Evolutionary conservation across 2,113 vertebrate species (phyloP).

Genomic region (Thalassarche chlororhynchos): DNA sequence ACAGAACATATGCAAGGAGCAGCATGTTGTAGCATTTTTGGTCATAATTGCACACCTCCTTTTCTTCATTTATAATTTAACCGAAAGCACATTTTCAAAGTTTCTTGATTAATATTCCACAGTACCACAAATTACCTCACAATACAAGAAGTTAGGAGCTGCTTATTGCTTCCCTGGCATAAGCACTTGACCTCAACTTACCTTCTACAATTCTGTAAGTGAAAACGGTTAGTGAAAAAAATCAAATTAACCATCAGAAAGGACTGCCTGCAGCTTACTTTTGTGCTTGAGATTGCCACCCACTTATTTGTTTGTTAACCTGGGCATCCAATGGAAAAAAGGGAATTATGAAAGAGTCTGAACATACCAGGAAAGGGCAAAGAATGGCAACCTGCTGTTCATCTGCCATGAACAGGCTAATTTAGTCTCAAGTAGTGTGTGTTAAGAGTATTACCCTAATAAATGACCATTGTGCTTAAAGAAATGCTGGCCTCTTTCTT

Average conservation of each 20-base stretch:
- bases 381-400: conserved; percentile 28
- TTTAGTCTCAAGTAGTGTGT: not conserved
- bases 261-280: not conserved
- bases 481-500: not conserved
- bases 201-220: conserved; percentile 24
- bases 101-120: not conserved
- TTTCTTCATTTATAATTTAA: not conserved
- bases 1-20: not conserved
- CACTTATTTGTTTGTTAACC: conserved; percentile 51
- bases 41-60: not conserved
- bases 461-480: not conserved
- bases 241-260: conserved; percentile 34
- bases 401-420: not conserved
- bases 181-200: not conserved
- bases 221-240: conserved; percentile 56
- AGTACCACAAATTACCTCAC: not conserved
- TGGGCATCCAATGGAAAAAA: not conserved
- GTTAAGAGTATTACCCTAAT: not conserved
- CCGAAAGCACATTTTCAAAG: not conserved
- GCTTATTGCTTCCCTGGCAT: not conserved
- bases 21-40: not conserved
- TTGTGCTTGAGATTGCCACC: conserved; percentile 11
- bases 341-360: not conserved
- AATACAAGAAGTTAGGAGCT: not conserved
- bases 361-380: conserved; percentile 1